Base-by-base conservation (phyloP, 1,140 invertebrate species). In the Zaprionus inermis region DNA sequence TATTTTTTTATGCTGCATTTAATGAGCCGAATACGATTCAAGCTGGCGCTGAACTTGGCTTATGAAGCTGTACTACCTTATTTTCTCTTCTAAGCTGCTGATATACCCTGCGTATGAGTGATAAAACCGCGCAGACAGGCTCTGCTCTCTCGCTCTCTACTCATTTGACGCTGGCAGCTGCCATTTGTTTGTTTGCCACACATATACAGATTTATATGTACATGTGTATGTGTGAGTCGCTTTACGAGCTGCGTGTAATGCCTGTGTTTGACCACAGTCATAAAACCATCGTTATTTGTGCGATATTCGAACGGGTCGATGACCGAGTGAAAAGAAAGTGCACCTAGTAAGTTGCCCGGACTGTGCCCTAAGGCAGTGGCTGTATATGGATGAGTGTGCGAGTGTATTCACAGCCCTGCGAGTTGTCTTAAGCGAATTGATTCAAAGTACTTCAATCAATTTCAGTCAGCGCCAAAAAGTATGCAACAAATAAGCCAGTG, bases 251-350 rank as follows among this genome's bases (percentile, higher is more conserved):
- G 46, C 63, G 60, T 59, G 57, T 59, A 49, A 44, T 64, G 63
- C 55, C 14, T 55, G 41, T 51, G 52, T 41, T 58, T 64, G 60
- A 65, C 16, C 46, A 46, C 34, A 55, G 16, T 55, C 14, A 71
- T 51, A 67, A 63, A 70, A 83, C 46, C 74, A 38, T 63, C 55
- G 52, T 44, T 44, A 18, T 18, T 66, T 12, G 34, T 52, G 61
- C 18, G 41, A 46, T 46, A 44, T 82, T 76, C 46, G 67, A 67
- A 66, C 46, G 51, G 57, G 51, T 65, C 32, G 28, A 51, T 41
- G 51, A 16, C 22, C 51, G 51, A 2, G 12, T 20, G 30, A 12
- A 59, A 20, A 28, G 14, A 18, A 10, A 63, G 36, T 16, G 7
- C n/a, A 44, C n/a, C 38, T 10, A 44, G 2, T 9, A 5, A 16